Base-by-base conservation (phyloP, 2,113 vertebrate genomes). In the Sapajus apella region DNA sequence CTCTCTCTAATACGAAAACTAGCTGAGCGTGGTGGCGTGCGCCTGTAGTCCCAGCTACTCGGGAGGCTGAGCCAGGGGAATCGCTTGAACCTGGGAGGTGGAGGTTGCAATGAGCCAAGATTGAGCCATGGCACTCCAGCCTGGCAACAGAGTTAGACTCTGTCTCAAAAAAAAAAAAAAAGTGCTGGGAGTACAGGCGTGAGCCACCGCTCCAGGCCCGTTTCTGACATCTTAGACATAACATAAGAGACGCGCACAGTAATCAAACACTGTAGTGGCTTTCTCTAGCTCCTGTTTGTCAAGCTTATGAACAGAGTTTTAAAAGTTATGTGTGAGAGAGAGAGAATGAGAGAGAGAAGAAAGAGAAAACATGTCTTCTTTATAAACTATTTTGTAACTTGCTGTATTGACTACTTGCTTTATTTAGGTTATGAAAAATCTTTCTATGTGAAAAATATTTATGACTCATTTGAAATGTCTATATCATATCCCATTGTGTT, bases 361-460 rank as follows among this genome's bases (percentile, higher is more conserved):
- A 8, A 21, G 43, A 66, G 50, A 77, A 77, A 80, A 30, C 1
- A 0, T 32, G 83, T 52, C 32, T 76, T 56, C 25, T 72, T 0
- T 12, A 18, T 27, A 61, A 35, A 87, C 56, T 37, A 0, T 40
- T 82, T 56, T 43, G 35, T 52, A 8, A 66, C 10, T 64, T 84
- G 47, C 27, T 66, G 91, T 43, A 32, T 23, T 55, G 35, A 50
- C 6, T 37, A 3, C n/a, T 73, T 68, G 37, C 37, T 40, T 40
- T 40, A 40, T 40, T 40, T 37, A 56, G 37, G 52, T 61, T 58
- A 43, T 58, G 73, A 30, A 76, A 84, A 84, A 17, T 11, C 12
- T n/a, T 88, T 72, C 30, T 55, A 16, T 72, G 43, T 64, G 35
- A 66, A 68, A 25, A 43, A 12, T 77, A 52, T 70, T 90, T 96